Evolutionary conservation across 1,140 invertebrate genomes (phyloP).

Genomic region (Brachionus rubens): DNA sequence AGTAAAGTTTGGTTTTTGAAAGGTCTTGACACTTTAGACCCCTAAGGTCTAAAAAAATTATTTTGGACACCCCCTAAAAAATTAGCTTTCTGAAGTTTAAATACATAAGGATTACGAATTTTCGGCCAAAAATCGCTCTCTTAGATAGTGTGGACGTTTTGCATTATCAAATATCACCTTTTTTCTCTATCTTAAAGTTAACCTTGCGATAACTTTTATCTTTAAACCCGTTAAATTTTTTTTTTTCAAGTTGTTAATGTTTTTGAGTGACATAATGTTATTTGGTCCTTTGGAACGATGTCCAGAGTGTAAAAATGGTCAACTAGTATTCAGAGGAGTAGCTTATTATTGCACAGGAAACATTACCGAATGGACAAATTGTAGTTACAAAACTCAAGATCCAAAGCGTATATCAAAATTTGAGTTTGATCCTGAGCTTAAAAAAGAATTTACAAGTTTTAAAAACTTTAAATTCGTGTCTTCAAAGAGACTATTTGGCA

Average conservation of each 20-base stretch:
- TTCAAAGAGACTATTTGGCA: constrained; percentile 5
- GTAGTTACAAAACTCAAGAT: constrained; percentile 69
- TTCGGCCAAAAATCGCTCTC: too few relatives aligned
- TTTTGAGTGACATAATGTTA: constrained; percentile 71
- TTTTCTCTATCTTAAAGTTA: too few relatives aligned
- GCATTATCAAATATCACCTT: too few relatives aligned
- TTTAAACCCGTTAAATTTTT: too few relatives aligned
- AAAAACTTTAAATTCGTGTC: constrained; percentile 39
- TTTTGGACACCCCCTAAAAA: too few relatives aligned
- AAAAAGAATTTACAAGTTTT: constrained; percentile 64
- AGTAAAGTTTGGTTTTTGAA: too few relatives aligned
- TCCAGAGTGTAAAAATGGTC: constrained; percentile 67
- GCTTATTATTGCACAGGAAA: constrained; percentile 78
- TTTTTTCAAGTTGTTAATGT: constrained; percentile 10
- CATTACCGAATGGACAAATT: constrained; percentile 85
- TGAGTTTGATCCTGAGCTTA: constrained; percentile 65
- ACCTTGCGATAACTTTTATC: too few relatives aligned
- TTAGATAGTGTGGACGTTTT: too few relatives aligned
- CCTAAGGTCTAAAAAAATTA: too few relatives aligned
- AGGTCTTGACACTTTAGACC: too few relatives aligned
- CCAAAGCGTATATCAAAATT: constrained; percentile 72
- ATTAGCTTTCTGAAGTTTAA: too few relatives aligned
- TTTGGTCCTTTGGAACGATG: constrained; percentile 74
- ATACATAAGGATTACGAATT: too few relatives aligned
- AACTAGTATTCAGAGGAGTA: constrained; percentile 66